Evolutionary conservation across 2,888 invertebrate genomes (phyloP).

Genomic region (Stenodema calcarata): DNA sequence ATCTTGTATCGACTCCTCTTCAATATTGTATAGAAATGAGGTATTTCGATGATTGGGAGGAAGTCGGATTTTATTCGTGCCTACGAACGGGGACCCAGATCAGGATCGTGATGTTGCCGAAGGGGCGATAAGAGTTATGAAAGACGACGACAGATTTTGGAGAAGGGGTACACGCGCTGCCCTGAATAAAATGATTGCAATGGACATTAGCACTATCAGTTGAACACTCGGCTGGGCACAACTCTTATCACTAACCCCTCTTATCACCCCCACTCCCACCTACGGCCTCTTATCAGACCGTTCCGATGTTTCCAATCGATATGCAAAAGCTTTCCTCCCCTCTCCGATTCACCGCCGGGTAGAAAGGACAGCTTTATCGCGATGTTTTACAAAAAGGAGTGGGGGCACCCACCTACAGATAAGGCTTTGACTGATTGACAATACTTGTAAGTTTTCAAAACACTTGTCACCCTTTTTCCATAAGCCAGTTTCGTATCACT

Average conservation of each 20-base stretch:
- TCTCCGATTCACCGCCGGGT: not conserved
- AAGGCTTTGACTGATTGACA: slow-evolving; percentile 41
- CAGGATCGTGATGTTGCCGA: not conserved
- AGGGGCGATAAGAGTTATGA: not conserved
- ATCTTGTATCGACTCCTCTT: too few relatives aligned
- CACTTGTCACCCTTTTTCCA: not conserved
- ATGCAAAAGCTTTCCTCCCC: slow-evolving; percentile 14
- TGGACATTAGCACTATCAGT: slow-evolving; percentile 46
- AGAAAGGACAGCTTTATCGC: slow-evolving; percentile 45
- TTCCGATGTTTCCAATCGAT: slow-evolving; percentile 28
- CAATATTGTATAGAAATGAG: too few relatives aligned
- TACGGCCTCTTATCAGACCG: not conserved
- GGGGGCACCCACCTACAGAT: slow-evolving; percentile 15
- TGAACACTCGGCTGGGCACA: slow-evolving; percentile 43
- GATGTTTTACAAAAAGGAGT: slow-evolving; percentile 40
- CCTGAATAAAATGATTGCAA: slow-evolving; percentile 47
- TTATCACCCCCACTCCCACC: not conserved
- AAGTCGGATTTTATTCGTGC: not conserved
- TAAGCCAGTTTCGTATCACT: not conserved
- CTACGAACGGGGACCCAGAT: not conserved
- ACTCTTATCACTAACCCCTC: not conserved
- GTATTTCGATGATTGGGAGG: not conserved
- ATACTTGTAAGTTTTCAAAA: slow-evolving; percentile 46
- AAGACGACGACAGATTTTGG: not conserved
- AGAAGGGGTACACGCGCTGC: slow-evolving; percentile 8